Evolutionary conservation across 2,888 invertebrate species (phyloP).

Genomic region (Odontomyia ornata): DNA sequence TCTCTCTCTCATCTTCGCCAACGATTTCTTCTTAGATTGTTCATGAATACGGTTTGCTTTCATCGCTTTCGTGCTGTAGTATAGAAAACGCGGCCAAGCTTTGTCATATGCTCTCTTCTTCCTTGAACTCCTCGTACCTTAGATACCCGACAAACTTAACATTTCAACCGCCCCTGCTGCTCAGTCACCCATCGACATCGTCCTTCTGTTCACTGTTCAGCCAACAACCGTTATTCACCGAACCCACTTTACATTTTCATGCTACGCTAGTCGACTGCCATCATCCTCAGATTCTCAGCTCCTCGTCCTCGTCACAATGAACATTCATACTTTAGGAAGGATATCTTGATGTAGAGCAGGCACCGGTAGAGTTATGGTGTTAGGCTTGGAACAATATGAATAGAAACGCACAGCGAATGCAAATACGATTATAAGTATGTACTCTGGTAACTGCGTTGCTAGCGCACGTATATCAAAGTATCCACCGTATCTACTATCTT

Average conservation of each 20-base stretch:
- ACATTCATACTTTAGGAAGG: constrained; percentile 39
- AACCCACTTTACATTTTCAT: background rate
- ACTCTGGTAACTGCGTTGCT: constrained; percentile 5
- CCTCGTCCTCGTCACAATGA: constrained; percentile 17
- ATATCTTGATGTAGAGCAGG: constrained; percentile 34
- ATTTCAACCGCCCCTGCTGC: background rate
- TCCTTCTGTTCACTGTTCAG: background rate
- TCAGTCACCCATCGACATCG: background rate
- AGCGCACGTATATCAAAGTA: constrained; percentile 3
- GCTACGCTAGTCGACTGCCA: background rate
- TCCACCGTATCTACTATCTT: background rate
- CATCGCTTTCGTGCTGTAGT: background rate
- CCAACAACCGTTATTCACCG: background rate
- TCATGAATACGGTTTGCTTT: constrained; percentile 1
- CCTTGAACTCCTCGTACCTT: too few relatives aligned
- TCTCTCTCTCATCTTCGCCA: too few relatives aligned
- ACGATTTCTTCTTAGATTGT: background rate
- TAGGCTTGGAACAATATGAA: constrained; percentile 34
- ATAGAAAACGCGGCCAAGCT: background rate
- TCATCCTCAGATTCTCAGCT: background rate
- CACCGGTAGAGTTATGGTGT: constrained; percentile 32
- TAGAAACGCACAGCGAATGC: constrained; percentile 26
- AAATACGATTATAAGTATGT: constrained; percentile 4
- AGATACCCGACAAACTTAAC: background rate
- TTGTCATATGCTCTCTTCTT: background rate